These are phyloP conservation scores for Tubulanus polymorphus DNA, from an alignment of 2,888 invertebrate genomes.

Conservation along the genomic window DNA sequence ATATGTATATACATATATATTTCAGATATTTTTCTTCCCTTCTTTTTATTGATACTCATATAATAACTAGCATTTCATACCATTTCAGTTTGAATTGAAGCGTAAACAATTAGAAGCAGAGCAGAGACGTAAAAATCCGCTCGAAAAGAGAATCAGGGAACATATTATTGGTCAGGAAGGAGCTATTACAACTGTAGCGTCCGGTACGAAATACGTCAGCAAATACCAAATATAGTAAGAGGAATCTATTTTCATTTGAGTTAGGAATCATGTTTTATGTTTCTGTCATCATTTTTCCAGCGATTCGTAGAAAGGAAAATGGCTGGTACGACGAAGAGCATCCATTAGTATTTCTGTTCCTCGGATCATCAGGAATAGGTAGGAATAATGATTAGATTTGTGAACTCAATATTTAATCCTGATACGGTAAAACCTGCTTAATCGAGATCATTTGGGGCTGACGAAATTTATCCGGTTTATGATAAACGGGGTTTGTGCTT, in stretches of 20 bases:
- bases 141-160: slow-evolving; percentile 77
- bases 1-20: slow-evolving; percentile 5
- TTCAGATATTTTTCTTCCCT: too few relatives aligned
- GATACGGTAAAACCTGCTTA: too few relatives aligned
- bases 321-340: slow-evolving; percentile 92
- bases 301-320: slow-evolving; percentile 84
- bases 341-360: slow-evolving; percentile 83
- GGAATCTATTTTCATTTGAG: not conserved
- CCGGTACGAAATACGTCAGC: too few relatives aligned
- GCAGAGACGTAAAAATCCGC: slow-evolving; percentile 74
- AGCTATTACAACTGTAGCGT: slow-evolving; percentile 50
- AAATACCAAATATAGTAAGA: too few relatives aligned
- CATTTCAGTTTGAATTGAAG: slow-evolving; percentile 46
- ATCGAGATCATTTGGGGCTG: too few relatives aligned
- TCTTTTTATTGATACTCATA: slow-evolving; percentile 12
- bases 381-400: too few relatives aligned
- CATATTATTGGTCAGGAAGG: slow-evolving; percentile 77
- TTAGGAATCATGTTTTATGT: not conserved
- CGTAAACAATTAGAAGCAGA: slow-evolving; percentile 67
- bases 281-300: slow-evolving; percentile 49
- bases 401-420: too few relatives aligned
- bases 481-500: too few relatives aligned
- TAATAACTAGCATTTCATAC: not conserved
- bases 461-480: too few relatives aligned
- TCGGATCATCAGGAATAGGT: slow-evolving; percentile 92